phyloP scores from a whole-genome alignment of 2,888 invertebrate genomes.

The Heliconius ethilla region DNA sequence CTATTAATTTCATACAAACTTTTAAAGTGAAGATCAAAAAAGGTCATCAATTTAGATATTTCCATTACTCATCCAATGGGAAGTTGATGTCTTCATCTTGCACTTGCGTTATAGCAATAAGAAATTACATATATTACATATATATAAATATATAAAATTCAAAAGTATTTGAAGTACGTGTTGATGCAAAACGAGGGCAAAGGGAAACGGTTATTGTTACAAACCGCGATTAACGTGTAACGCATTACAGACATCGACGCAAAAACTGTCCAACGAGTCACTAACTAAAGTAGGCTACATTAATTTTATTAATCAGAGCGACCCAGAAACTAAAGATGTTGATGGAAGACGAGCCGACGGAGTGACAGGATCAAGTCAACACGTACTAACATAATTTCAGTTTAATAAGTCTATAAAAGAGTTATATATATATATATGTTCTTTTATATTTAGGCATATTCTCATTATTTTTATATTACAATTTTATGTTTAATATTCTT shows the following conservation, averaged over 20 bases:
- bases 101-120: not conserved
- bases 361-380: constrained; percentile 41
- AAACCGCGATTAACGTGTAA: constrained; percentile 56
- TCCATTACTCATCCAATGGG: no score
- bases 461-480: no score
- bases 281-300: constrained; percentile 79
- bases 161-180: constrained; percentile 34
- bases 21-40: no score
- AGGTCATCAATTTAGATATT: no score
- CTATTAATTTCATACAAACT: no score
- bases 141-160: constrained; percentile 17
- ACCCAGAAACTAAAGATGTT: constrained; percentile 73
- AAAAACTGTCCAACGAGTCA: constrained; percentile 74
- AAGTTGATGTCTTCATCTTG: not conserved
- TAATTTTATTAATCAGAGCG: constrained; percentile 64
- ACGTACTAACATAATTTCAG: constrained; percentile 29
- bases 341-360: constrained; percentile 51
- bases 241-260: constrained; percentile 63
- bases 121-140: not conserved
- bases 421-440: no score
- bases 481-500: no score
- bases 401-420: not conserved
- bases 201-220: constrained; percentile 51
- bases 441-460: not conserved
- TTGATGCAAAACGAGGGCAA: constrained; percentile 45